phyloP scores from a whole-genome alignment of 1,140 invertebrate genomes.

The Stegodyphus dumicola region DNA sequence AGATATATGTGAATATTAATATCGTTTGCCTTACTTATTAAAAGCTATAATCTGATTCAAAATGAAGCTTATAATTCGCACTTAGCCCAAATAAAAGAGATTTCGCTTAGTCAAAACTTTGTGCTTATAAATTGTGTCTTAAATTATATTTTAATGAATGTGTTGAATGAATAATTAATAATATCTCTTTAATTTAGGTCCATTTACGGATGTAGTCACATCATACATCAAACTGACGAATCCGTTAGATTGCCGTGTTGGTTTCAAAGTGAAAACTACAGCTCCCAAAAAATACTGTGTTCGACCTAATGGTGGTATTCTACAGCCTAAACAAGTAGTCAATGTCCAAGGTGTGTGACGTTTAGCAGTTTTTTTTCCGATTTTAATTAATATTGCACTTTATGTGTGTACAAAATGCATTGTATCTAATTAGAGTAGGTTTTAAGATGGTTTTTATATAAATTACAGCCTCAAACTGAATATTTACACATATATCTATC shows the following conservation, averaged over 20 bases:
- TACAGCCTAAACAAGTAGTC: constrained; percentile 80
- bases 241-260: constrained; percentile 85
- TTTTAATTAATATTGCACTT: background rate
- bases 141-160: too few species aligned
- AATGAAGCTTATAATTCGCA: too few species aligned
- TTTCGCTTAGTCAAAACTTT: too few species aligned
- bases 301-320: constrained; percentile 93
- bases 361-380: background rate
- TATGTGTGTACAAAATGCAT: background rate
- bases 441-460: background rate
- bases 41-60: too few species aligned
- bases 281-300: constrained; percentile 99
- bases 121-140: too few species aligned
- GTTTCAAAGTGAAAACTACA: constrained; percentile 99
- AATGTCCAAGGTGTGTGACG: constrained; percentile 81
- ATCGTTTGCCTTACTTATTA: too few species aligned
- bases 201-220: constrained; percentile 89
- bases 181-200: constrained; percentile 75
- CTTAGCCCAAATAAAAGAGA: too few species aligned
- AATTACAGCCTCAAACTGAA: background rate
- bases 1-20: too few species aligned
- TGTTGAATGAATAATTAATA: too few species aligned
- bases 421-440: too few species aligned
- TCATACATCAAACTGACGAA: constrained; percentile 92
- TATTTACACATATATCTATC: too few species aligned